A percentile compares a stretch with the other conserved stretches of the same genome.
Evolutionary conservation across 2,797 vertebrate species (phyloP).

Genomic region (Mallotus villosus): DNA sequence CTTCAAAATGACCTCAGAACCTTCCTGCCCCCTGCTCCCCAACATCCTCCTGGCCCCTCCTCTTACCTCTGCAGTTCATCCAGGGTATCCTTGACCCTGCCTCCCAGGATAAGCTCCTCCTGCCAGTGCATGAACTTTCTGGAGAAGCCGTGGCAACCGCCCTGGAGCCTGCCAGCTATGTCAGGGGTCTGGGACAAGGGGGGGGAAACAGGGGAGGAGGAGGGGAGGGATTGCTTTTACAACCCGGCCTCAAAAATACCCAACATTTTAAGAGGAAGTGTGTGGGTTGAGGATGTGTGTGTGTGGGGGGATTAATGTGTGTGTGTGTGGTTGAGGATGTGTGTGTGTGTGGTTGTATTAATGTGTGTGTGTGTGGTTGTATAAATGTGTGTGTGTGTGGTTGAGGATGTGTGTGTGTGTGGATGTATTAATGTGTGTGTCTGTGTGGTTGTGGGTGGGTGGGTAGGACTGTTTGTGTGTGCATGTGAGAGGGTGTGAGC

Average conservation of each 20-base stretch:
- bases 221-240: neutral
- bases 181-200: conserved; percentile 75
- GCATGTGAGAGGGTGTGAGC: conserved; percentile 1
- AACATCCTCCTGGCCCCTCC: conserved; percentile 18
- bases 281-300: neutral
- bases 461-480: neutral
- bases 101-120: conserved; percentile 94
- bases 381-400: neutral
- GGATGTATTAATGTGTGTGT: conserved; percentile 6
- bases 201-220: no score
- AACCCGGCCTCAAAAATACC: neutral
- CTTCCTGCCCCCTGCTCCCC: neutral
- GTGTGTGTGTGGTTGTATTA: neutral
- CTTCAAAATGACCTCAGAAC: neutral
- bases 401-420: neutral
- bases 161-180: conserved; percentile 83
- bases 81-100: conserved; percentile 82
- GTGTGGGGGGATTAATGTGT: no score
- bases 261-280: neutral
- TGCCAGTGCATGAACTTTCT: conserved; percentile 99
- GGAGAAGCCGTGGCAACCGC: conserved; percentile 96
- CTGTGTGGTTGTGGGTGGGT: neutral
- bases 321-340: neutral
- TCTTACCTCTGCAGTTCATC: conserved; percentile 88
- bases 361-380: neutral